Evolutionary conservation across 2,888 invertebrate genomes (phyloP).

Genomic region (Trimorus sp.): DNA sequence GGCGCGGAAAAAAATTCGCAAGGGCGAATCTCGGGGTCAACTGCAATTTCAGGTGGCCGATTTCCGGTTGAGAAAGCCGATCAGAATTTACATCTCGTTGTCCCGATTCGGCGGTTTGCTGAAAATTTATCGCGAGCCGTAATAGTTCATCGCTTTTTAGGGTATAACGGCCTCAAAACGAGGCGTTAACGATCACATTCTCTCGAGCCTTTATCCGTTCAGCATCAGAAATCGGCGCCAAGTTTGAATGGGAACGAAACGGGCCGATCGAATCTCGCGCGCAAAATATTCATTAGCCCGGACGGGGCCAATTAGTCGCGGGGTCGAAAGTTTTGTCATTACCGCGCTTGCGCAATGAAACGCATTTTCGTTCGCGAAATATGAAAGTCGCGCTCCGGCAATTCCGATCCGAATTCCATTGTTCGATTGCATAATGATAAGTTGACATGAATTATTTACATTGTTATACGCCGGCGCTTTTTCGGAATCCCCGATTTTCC

Average conservation of each 20-base stretch:
- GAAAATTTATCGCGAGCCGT: too few species aligned
- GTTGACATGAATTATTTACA: slow-evolving; percentile 36
- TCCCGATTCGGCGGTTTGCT: too few species aligned
- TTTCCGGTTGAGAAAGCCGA: too few species aligned
- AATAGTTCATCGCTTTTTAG: slow-evolving; percentile 25
- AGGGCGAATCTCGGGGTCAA: too few species aligned
- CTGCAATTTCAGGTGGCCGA: too few species aligned
- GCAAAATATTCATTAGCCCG: slow-evolving; percentile 26
- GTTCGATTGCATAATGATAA: slow-evolving; percentile 45
- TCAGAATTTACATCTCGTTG: too few species aligned
- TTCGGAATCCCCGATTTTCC: neutral
- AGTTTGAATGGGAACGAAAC: slow-evolving; percentile 41
- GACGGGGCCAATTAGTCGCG: neutral
- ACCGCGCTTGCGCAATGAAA: slow-evolving; percentile 21
- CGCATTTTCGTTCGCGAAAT: slow-evolving; percentile 25
- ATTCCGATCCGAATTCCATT: slow-evolving; percentile 39
- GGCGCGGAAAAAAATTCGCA: too few species aligned
- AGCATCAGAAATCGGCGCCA: slow-evolving; percentile 37
- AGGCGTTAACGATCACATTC: slow-evolving; percentile 60
- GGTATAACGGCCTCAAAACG: slow-evolving; percentile 38
- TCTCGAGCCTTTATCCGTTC: slow-evolving; percentile 36
- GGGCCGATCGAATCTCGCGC: slow-evolving; percentile 30
- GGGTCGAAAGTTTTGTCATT: slow-evolving; percentile 13
- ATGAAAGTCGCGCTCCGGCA: slow-evolving; percentile 30
- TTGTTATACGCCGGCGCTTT: slow-evolving; percentile 11